Evolutionary conservation across 2,113 vertebrate species (phyloP).

Genomic region (Xiphophorus maculatus): DNA sequence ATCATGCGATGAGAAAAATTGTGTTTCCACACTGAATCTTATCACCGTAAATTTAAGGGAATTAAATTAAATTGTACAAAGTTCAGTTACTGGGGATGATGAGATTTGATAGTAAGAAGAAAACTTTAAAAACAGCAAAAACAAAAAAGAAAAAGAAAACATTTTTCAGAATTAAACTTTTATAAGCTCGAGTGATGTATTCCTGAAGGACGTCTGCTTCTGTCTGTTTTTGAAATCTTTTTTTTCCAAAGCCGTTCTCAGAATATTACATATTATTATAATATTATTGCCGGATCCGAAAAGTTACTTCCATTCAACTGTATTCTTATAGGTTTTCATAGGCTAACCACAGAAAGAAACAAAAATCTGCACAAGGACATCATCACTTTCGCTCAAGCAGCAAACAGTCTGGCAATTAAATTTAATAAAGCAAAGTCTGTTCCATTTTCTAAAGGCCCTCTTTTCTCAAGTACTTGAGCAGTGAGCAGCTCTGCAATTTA

Average conservation of each 20-base stretch:
- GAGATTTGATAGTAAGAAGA: neutral
- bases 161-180: neutral
- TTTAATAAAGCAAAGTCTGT: conserved; percentile 3
- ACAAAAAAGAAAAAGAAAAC: neutral
- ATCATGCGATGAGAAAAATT: no score
- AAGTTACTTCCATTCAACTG: neutral
- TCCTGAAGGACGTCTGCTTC: neutral
- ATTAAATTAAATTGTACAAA: neutral
- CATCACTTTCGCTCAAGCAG: conserved; percentile 2
- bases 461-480: conserved; percentile 11
- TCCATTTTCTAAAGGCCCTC: conserved; percentile 11
- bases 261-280: no score
- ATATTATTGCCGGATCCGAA: no score
- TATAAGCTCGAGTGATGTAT: neutral
- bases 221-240: no score
- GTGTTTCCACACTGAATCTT: neutral
- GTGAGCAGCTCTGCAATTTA: conserved; percentile 31
- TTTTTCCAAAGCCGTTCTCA: no score
- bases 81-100: neutral
- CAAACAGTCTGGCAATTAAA: conserved; percentile 13
- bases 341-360: neutral
- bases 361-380: conserved; percentile 4
- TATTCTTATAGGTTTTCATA: neutral
- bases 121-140: no score
- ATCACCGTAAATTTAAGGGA: neutral